Evolutionary conservation across 2,113 vertebrate species (phyloP), one percentile per base, ranked within the genome.

Genomic region (Rynchops niger): DNA sequence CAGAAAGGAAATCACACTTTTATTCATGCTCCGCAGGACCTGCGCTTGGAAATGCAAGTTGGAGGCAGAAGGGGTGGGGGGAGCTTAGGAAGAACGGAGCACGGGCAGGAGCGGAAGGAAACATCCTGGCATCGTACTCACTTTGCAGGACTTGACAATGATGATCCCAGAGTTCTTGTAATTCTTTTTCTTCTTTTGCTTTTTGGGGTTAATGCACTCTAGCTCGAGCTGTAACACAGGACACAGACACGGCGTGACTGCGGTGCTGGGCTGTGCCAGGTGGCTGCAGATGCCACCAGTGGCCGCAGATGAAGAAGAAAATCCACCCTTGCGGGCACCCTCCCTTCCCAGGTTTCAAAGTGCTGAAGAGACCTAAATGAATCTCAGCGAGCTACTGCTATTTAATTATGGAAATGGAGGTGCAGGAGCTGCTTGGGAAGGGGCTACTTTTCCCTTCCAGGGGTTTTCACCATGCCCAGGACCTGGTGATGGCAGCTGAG

Each of bases 121-220:
- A 85, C 34, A 34, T 20, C 20, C 34, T 1, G 1, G 27, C 1
- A 0, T 42, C 9, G 12, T 5, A 66, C 97, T 98, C 95, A 99
- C 99, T 98, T 99, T 99, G 94, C 99, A 99, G 76, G 98, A 99
- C 92, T 99, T 99, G 63, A 99, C 96, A 45, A 99, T 97, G 86
- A 99, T 99, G 72, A 99, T 88, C 38, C 99, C 99, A 5, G 99
- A 99, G 95, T 99, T 99, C 96, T 99, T 99, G 84, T 99, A 99
- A 86, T 98, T 99, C 96, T 99, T 99, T 96, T 99, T 99, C 97
- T 99, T 99, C 98, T 99, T 99, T 95, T 99, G 99, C 95, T 99
- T 99, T 97, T 99, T 99, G 92, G 99, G 99, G 97, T 99, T 99
- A 95, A 99, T 99, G 96, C 99, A 99, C 95, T 99, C 99, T 25